Conservation (phyloP, 2,888 invertebrate species). For the Zygogramma bicolorata region DNA sequence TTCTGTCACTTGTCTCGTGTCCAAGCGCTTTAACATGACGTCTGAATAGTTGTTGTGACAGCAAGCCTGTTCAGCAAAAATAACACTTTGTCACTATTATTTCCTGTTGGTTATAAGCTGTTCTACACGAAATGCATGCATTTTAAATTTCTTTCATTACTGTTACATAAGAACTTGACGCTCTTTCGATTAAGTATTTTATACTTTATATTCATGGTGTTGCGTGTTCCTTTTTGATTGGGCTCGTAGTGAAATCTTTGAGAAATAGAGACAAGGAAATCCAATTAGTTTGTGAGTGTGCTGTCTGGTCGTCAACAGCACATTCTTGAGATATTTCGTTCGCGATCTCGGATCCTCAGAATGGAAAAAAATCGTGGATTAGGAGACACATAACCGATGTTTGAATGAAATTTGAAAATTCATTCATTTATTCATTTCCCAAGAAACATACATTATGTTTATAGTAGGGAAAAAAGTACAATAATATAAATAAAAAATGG, state of each 20-base stretch:
- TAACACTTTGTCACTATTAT: slow-evolving; percentile 61
- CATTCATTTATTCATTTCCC: too few relatives aligned
- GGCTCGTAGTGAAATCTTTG: neutral
- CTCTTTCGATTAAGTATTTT: slow-evolving; percentile 16
- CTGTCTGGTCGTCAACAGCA: neutral
- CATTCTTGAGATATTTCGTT: neutral
- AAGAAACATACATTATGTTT: too few relatives aligned
- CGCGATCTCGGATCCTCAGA: neutral
- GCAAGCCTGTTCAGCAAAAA: slow-evolving; percentile 58
- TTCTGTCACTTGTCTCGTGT: slow-evolving; percentile 61
- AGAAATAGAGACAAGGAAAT: slow-evolving; percentile 1
- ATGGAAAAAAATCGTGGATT: neutral
- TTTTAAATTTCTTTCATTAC: slow-evolving; percentile 36
- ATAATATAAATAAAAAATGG: too few relatives aligned
- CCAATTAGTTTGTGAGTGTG: neutral
- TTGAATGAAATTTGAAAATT: too few relatives aligned
- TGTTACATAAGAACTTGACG: slow-evolving; percentile 40
- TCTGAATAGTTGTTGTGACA: slow-evolving; percentile 62
- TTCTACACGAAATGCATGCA: slow-evolving; percentile 25
- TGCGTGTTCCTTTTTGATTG: slow-evolving; percentile 20
- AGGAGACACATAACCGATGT: too few relatives aligned
- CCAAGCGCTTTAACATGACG: slow-evolving; percentile 60
- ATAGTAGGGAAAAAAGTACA: too few relatives aligned
- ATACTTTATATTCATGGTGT: slow-evolving; percentile 20
- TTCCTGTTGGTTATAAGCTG: slow-evolving; percentile 48